Evolutionary conservation across 2,888 invertebrate species (phyloP).

Genomic region (Gari tellinella): DNA sequence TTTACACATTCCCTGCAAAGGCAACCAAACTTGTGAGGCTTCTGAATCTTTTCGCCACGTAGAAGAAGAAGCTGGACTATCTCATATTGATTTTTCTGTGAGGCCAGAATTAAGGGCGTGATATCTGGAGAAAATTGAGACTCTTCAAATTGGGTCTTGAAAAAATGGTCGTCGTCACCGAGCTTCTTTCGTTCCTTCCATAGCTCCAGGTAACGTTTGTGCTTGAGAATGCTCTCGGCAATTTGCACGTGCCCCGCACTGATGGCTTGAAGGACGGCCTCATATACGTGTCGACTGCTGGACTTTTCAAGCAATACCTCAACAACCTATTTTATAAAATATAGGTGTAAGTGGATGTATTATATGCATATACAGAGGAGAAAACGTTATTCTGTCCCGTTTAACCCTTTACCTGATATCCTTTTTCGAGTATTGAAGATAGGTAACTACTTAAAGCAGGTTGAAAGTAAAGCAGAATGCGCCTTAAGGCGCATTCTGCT

Average conservation of each 20-base stretch:
- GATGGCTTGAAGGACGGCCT: slow-evolving; percentile 82
- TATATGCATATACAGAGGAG: too few species aligned
- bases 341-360: too few species aligned
- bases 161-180: slow-evolving; percentile 75
- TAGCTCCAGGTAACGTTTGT: slow-evolving; percentile 80
- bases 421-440: too few species aligned
- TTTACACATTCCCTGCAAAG: slow-evolving; percentile 79
- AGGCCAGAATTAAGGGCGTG: slow-evolving; percentile 81
- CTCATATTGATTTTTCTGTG: slow-evolving; percentile 83
- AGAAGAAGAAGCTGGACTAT: slow-evolving; percentile 80
- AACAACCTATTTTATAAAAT: slow-evolving; percentile 71
- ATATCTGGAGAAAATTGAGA: slow-evolving; percentile 82
- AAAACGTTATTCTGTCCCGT: too few species aligned
- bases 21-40: slow-evolving; percentile 82
- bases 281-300: slow-evolving; percentile 80
- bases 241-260: slow-evolving; percentile 83
- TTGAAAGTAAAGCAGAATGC: too few species aligned
- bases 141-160: slow-evolving; percentile 77
- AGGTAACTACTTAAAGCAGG: too few species aligned
- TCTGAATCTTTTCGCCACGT: slow-evolving; percentile 80
- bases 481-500: too few species aligned
- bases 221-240: slow-evolving; percentile 82
- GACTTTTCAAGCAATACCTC: slow-evolving; percentile 79
- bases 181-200: slow-evolving; percentile 75
- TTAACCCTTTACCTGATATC: too few species aligned